Evolutionary conservation across 2,113 vertebrate genomes (phyloP), one percentile per base, ranked within the genome.

Genomic region (Passerina amoena): DNA sequence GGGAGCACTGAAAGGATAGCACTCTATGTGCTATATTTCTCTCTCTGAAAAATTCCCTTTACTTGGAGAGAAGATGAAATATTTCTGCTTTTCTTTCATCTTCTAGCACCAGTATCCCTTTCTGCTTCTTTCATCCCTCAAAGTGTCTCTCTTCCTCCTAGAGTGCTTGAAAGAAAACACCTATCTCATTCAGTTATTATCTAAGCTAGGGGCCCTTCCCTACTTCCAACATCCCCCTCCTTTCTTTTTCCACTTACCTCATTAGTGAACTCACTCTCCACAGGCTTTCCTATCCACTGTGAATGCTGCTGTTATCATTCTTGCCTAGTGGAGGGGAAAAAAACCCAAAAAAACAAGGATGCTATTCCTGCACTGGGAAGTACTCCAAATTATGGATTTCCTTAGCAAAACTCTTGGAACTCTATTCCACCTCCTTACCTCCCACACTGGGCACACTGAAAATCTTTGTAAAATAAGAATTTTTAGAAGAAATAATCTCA

Each of bases 31-130:
- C 33, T 83, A 7, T 65, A 70, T 73, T 69, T 35, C 22, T 82
- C 23, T 61, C 45, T 76, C 48, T 65, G 79, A 90, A 73, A 88
- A 57, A 33, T 13, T 80, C 53, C 21, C n/a, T 94, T 82, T 66
- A 61, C 25, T 72, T 64, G 72, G 48, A 94, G 48, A 91, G 35
- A 51, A 89, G 56, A 90, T 82, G 71, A 93, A 84, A 88, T 13
- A 65, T 61, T 80, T 88, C 53, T 87, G 51, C 48, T 82, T 89
- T 75, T 87, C 82, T 92, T 93, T 95, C 88, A 90, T 93, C 57
- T 85, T 24, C n/a, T 69, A 82, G 20, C 23, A 79, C 45, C 42
- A 57, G 31, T 47, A 61, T 65, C 40, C 30, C 31, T 82, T 71
- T 79, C 63, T 64, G 11, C 54, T 82, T 79, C 71, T 96, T 90